Evolutionary conservation across 2,888 invertebrate genomes (phyloP).

Genomic region (Oxytorus armatus): DNA sequence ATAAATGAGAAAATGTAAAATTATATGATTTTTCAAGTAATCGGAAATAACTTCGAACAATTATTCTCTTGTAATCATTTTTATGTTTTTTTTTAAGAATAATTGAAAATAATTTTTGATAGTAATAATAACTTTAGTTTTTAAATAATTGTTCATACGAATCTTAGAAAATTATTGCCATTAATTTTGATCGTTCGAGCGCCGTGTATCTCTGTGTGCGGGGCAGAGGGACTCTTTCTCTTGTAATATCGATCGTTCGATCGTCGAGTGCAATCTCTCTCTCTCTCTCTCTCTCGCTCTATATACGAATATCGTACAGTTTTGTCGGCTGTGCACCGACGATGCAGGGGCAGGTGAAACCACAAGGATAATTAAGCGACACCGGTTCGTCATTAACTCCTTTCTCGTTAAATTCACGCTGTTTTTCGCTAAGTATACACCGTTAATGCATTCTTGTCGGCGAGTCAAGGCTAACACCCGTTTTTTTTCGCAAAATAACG

Average conservation of each 20-base stretch:
- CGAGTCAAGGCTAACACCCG: slow-evolving; percentile 17
- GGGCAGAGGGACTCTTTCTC: neutral
- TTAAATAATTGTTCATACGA: neutral
- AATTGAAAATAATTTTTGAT: no score
- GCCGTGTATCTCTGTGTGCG: neutral
- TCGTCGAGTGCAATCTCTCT: slow-evolving; percentile 35
- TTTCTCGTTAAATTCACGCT: slow-evolving; percentile 62
- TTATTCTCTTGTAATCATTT: no score
- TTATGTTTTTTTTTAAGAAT: no score
- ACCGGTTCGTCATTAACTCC: slow-evolving; percentile 67
- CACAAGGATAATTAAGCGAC: slow-evolving; percentile 63
- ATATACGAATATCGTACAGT: slow-evolving; percentile 38
- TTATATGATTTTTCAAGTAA: no score
- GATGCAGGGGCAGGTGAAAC: slow-evolving; percentile 61
- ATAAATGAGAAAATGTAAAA: no score
- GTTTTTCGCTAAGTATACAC: slow-evolving; percentile 36
- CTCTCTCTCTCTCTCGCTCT: no score
- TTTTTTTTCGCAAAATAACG: slow-evolving; percentile 9
- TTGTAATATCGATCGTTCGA: slow-evolving; percentile 56
- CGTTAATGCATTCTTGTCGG: slow-evolving; percentile 16
- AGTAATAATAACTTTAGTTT: no score
- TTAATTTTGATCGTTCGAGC: neutral
- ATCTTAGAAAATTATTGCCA: neutral
- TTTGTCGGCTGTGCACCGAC: slow-evolving; percentile 41
- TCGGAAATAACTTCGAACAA: no score